A percentile compares a stretch with the other conserved stretches of the same genome.
Evolutionary conservation across 2,888 invertebrate genomes (phyloP).

Genomic region (Tetranychus piercei): DNA sequence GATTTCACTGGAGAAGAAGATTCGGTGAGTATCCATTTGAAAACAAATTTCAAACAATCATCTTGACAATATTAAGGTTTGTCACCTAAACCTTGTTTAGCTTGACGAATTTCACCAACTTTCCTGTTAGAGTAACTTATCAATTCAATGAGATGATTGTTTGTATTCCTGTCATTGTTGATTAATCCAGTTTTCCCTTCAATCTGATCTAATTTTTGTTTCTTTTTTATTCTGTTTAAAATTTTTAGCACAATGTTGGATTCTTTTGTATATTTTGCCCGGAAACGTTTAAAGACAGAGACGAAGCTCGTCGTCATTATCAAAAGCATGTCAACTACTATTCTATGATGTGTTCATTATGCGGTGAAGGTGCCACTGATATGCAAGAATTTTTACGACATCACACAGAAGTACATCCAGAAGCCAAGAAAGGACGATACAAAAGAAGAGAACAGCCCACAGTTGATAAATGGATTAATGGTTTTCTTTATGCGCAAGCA

Average conservation of each 20-base stretch:
- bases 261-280: conserved; percentile 17
- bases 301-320: conserved; percentile 12
- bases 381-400: conserved; percentile 14
- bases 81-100: not conserved
- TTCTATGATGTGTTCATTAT: conserved; percentile 12
- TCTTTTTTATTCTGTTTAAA: not conserved
- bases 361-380: conserved; percentile 16
- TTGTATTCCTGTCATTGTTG: no score
- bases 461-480: conserved; percentile 15
- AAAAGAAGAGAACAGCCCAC: conserved; percentile 15
- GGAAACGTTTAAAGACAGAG: conserved; percentile 9
- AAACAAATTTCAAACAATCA: no score
- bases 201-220: no score
- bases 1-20: not conserved
- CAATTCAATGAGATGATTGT: no score
- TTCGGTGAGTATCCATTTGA: conserved; percentile 1
- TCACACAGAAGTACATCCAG: conserved; percentile 14
- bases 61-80: not conserved
- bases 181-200: no score
- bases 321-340: conserved; percentile 17
- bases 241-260: not conserved
- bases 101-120: no score
- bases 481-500: conserved; percentile 15
- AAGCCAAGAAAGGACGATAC: conserved; percentile 15
- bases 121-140: no score